Evolutionary conservation across 1,140 invertebrate genomes (phyloP), one percentile per base, ranked within the genome.

Genomic region (Papilio xuthus): DNA sequence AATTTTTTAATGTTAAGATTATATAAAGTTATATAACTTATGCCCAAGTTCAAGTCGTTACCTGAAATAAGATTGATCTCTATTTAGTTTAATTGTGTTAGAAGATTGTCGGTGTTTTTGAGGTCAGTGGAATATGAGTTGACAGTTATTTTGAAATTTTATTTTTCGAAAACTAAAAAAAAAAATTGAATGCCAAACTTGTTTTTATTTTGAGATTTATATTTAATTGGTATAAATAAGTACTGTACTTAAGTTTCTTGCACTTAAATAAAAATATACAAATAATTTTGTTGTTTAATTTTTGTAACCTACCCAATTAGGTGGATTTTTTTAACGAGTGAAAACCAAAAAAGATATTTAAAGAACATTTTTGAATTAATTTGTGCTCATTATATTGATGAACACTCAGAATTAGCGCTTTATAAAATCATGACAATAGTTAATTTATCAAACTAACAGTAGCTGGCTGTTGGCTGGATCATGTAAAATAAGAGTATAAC

Each of bases 61-160:
- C 90, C 90, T 92, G 90, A 93, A 88, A 86, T 86, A 91, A 89
- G 86, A 89, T 90, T 93, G 90, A 92, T 92, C 90, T 93, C 92
- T 89, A 89, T 83, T 88, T 91, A 91, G 89, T 90, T 89, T 85
- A 87, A 86, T 83, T 83, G 80, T 82, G 78, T 78, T 78, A 78
- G 84, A 85, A 86, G 79, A 69, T 82, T 87, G 81, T 81, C 81
- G 79, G 81, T 86, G 86, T 88, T 89, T 89, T 87, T 87, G 86
- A 86, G 83, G 83, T 85, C 82, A 83, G 78, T 82, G 85, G 81
- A n/a, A 83, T 84, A 80, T 60, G 80, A 81, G 77, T 82, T 79
- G 83, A 87, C 83, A 83, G 80, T 80, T 81, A 83, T 84, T 80
- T 82, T 78, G 70, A 84, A 83, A 80, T 83, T 80, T 86, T 78